Conservation (phyloP, 2,113 vertebrate genomes). For the Penelope pileata region DNA sequence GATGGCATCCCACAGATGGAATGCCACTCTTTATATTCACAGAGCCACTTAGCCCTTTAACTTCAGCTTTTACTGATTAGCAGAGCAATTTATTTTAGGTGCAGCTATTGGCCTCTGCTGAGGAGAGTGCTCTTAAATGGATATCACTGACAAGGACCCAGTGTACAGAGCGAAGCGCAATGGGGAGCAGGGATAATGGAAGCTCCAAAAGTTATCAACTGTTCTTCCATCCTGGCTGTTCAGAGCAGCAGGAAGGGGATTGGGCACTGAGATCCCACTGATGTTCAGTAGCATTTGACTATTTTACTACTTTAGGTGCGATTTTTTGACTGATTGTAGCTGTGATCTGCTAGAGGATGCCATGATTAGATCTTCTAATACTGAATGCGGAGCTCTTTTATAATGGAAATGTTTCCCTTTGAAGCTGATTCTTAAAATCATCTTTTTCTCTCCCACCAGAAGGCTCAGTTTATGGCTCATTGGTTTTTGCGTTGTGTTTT, state of each 20-base stretch:
- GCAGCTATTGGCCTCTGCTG: constrained; percentile 50
- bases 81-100: constrained; percentile 68
- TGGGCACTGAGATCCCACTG: background rate
- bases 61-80: constrained; percentile 64
- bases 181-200: constrained; percentile 6
- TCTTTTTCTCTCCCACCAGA: constrained; percentile 8
- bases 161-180: background rate
- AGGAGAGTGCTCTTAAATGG: constrained; percentile 40
- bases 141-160: constrained; percentile 13
- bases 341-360: background rate
- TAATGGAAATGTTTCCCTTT: background rate
- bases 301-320: background rate
- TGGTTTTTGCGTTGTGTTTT: constrained; percentile 35
- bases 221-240: background rate
- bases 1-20: constrained; percentile 73
- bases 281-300: background rate
- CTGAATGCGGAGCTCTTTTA: background rate
- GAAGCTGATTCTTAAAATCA: background rate
- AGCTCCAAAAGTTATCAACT: background rate
- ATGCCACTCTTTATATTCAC: constrained; percentile 66
- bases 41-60: constrained; percentile 66
- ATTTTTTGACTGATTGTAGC: background rate
- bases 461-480: constrained; percentile 24
- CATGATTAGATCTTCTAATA: background rate
- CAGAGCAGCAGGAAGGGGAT: constrained; percentile 26